Evolutionary conservation across 2,113 vertebrate species (phyloP), one percentile per base, ranked within the genome.

Genomic region (Cricetomys ansorgei): DNA sequence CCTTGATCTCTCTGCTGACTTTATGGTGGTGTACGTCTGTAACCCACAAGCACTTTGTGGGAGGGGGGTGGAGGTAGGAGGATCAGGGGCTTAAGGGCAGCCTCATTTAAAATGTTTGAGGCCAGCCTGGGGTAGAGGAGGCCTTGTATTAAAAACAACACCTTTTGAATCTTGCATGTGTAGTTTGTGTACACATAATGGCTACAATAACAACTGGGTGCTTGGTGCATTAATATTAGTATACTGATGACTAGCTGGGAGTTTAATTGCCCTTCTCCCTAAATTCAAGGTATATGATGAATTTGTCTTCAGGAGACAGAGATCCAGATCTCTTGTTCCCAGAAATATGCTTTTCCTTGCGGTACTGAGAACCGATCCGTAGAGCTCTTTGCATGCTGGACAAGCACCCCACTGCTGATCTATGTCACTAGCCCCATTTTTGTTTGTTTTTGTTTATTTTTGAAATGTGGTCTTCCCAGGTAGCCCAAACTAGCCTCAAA

Each of bases 161-260:
- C 48, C 37, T 37, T 91, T 91, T 77, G 48, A 83, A 43, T 92
- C 89, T 94, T n/a, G 48, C 40, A 23, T 34, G 19, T 87, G 53
- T 79, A n/a, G 27, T 79, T 43, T 88, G n/a, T 57, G 31, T 13
- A 50, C 4, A 0, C 19, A 48, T 19, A n/a, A 9, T 34, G 19
- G 76, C 4, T 80, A 7, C 13, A 10, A 0, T 57, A 50, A 34
- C 37, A 62, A 79, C 53, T n/a, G 11, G 55, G 45, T 69, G 34
- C 27, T 92, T 87, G 62, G 29, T 80, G 64, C 40, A 81, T 89
- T 62, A 77, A n/a, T 50, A 62, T 4, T 77, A 88, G 55, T 43
- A 55, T 48, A 81, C 27, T 5, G 34, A 50, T 43, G 62, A 15
- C n/a, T 76, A 40, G 23, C 34, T 79, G n/a, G 57, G 43, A 87